Conservation (phyloP, 2,113 vertebrate species). For the Lagopus muta region DNA sequence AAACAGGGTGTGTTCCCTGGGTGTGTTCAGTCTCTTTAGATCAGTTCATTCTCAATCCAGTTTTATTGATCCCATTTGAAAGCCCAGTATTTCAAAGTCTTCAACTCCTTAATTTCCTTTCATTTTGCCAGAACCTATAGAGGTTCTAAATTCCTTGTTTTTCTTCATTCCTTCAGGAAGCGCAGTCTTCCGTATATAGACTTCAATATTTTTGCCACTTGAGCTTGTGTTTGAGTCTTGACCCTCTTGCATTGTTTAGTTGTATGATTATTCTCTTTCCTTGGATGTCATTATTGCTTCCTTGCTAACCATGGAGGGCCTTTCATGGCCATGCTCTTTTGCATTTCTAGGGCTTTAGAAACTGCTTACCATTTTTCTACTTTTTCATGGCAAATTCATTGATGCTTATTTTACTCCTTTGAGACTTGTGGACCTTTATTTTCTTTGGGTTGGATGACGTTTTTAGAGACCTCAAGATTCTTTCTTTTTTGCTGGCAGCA, state of each 20-base stretch:
- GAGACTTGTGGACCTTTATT: background rate
- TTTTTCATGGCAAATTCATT: background rate
- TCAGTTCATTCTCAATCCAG: background rate
- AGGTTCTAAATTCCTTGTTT: background rate
- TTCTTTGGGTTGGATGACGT: background rate
- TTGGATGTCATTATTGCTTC: background rate
- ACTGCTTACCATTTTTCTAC: background rate
- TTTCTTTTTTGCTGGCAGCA: background rate
- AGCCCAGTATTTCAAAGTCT: background rate
- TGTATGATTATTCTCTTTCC: accelerated
- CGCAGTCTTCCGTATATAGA: background rate
- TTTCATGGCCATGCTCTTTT: background rate
- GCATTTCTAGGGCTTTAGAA: background rate
- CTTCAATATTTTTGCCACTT: background rate
- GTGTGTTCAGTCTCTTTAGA: background rate
- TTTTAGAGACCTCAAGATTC: background rate
- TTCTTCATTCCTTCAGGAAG: background rate
- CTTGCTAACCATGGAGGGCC: background rate
- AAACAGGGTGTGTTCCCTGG: accelerated
- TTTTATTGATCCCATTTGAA: background rate
- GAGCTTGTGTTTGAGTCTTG: background rate
- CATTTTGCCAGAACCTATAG: background rate
- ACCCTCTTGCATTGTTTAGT: background rate
- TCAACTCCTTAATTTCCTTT: background rate
- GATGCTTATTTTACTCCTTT: background rate